phyloP scores from a whole-genome alignment of 2,113 vertebrate genomes.

The Callaeas wilsoni region DNA sequence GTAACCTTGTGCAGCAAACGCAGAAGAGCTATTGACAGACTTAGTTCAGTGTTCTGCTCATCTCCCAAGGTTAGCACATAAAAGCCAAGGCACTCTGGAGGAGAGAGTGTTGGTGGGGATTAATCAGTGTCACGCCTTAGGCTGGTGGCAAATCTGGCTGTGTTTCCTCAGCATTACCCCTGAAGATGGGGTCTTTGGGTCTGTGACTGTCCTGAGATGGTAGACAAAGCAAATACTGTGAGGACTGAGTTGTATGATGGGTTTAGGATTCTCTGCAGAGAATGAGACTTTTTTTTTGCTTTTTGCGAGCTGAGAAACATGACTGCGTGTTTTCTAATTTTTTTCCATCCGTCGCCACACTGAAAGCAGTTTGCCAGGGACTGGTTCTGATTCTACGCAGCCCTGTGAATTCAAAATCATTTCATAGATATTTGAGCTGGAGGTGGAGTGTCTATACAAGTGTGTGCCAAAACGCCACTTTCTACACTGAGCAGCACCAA shows the following conservation, averaged over 20 bases:
- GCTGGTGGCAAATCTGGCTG: rapidly evolving
- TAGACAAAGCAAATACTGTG: background rate
- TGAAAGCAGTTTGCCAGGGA: background rate
- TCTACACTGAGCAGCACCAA: background rate
- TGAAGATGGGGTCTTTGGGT: background rate
- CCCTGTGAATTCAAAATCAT: background rate
- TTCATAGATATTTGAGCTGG: background rate
- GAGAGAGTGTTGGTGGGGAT: background rate
- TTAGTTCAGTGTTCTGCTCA: background rate
- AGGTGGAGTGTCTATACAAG: background rate
- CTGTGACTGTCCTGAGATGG: background rate
- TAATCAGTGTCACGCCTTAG: background rate
- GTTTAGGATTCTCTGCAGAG: background rate
- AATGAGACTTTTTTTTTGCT: background rate
- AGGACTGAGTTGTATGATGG: background rate
- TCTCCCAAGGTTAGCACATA: background rate
- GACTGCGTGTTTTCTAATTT: background rate
- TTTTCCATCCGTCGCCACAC: background rate
- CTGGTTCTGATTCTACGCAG: background rate
- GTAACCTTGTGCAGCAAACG: background rate
- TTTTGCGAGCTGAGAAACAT: background rate
- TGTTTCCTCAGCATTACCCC: background rate
- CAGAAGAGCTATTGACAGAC: background rate
- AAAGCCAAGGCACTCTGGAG: background rate
- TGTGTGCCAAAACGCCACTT: background rate